Evolutionary conservation across 2,113 vertebrate species (phyloP), one percentile per base, ranked within the genome.

Genomic region (Malurus alboscapulatus): DNA sequence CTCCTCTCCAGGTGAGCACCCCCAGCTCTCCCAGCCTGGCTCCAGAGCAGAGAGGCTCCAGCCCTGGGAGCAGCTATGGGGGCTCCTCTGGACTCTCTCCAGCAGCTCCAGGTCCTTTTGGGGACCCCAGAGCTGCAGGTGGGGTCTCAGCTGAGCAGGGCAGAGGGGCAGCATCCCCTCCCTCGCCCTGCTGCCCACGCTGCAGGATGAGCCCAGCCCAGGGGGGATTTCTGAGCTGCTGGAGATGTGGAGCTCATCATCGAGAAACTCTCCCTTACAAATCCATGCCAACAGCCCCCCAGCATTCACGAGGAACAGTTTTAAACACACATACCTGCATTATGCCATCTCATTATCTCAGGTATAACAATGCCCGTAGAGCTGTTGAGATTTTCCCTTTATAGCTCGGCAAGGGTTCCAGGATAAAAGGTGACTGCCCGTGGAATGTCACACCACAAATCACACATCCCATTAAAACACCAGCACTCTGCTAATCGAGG

Each of bases 31-130:
- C 40, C 71, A 83, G 26, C 15, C 30, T 38, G 63, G 36, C 57
- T 63, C 24, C 61, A 59, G 45, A 62, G 55, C 24, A 63, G 74
- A 47, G 19, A 53, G 6, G 27, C 27, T 59, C 21, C 79, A 62
- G 25, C 10, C 50, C 36, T 40, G 0, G 6, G 32, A 4, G 22
- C 44, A 50, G 2, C 50, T 45, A 65, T 0, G 0, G 24, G 63
- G 34, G 0, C 21, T 50, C 13, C 50, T 9, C 34, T 69, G 48
- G 30, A 4, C n/a, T n/a, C 2, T 0, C 19, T 51, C 6, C 72
- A 45, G 27, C 72, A 65, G 24, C 27, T 72, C 44, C 51, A 72
- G 0, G 0, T 30, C 38, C n/a, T 51, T 1, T 4, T 45, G 24
- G 12, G 26, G 2, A 12, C 4, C 27, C 65, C 53, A 36, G 47